Percentiles rank a stretch among this genome's conserved stretches.
Evolutionary conservation across 2,797 vertebrate species (phyloP).

Genomic region (Epinephelus awoara): DNA sequence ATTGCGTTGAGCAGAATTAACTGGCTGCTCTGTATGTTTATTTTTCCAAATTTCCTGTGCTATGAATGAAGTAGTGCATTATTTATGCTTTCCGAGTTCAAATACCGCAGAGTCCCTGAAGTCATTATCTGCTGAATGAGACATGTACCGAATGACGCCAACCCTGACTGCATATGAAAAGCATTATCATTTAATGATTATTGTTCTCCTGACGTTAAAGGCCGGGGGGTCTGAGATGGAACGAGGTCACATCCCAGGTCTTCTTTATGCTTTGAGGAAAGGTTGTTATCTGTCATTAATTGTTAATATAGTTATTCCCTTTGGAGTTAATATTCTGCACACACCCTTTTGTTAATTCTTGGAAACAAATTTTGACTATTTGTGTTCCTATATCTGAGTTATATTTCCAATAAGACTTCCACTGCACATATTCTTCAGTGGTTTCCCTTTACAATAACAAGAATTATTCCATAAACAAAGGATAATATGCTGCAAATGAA

Average conservation of each 20-base stretch:
- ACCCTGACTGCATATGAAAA: slow-evolving; percentile 62
- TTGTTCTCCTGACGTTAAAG: slow-evolving; percentile 36
- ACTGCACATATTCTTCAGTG: background rate
- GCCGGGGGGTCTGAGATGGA: slow-evolving; percentile 22
- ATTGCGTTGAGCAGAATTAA: slow-evolving; percentile 27
- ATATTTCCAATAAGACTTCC: slow-evolving; percentile 1
- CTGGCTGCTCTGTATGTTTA: slow-evolving; percentile 56
- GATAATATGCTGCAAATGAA: slow-evolving; percentile 10
- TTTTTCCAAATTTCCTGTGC: slow-evolving; percentile 59
- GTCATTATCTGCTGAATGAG: slow-evolving; percentile 74
- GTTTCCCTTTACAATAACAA: slow-evolving; percentile 13
- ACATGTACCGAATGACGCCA: slow-evolving; percentile 50
- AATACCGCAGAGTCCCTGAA: slow-evolving; percentile 68
- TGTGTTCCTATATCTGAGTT: background rate
- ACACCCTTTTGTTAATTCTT: slow-evolving; percentile 10
- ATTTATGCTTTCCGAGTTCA: slow-evolving; percentile 67
- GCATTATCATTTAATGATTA: slow-evolving; percentile 65
- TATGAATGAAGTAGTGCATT: slow-evolving; percentile 57
- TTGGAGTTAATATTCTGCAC: background rate
- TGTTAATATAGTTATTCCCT: slow-evolving; percentile 5
- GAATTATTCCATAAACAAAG: slow-evolving; percentile 14
- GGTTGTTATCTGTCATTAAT: background rate
- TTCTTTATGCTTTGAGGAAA: slow-evolving; percentile 8
- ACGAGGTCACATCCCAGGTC: slow-evolving; percentile 29
- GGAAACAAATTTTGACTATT: slow-evolving; percentile 16